These are phyloP conservation scores for Nebria salina DNA, from an alignment of 2,888 invertebrate genomes.

Conservation along the genomic window DNA sequence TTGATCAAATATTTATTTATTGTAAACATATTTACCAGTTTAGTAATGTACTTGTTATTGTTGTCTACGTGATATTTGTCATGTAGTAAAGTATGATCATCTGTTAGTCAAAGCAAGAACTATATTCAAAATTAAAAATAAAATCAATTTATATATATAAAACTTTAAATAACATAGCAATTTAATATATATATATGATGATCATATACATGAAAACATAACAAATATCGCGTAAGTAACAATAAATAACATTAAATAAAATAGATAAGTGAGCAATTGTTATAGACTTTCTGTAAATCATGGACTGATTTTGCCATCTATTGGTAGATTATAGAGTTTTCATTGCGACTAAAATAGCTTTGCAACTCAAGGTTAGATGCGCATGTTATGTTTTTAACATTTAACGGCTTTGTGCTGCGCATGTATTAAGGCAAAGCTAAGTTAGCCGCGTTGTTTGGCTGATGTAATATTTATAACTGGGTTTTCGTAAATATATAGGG, in stretches of 20 bases:
- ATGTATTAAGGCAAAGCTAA: background rate
- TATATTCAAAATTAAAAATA: background rate
- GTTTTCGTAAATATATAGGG: background rate
- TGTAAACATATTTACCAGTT: background rate
- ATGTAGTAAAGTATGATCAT: background rate
- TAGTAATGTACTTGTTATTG: background rate
- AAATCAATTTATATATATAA: background rate
- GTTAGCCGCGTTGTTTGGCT: constrained; percentile 3
- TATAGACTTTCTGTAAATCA: background rate
- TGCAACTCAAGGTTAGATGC: background rate
- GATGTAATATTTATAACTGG: constrained; percentile 16
- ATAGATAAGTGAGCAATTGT: background rate
- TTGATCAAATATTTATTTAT: background rate
- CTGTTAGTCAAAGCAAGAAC: background rate
- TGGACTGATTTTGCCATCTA: background rate
- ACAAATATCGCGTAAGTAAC: too few relatives aligned
- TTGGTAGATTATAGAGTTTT: background rate
- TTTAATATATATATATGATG: background rate
- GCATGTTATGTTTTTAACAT: background rate
- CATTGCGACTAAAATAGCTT: background rate
- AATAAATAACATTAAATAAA: background rate
- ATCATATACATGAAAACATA: too few relatives aligned
- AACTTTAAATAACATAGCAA: background rate
- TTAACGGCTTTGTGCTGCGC: background rate
- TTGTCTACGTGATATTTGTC: background rate